Base-by-base conservation (phyloP, 2,888 invertebrate species). In the Limulus polyphemus region DNA sequence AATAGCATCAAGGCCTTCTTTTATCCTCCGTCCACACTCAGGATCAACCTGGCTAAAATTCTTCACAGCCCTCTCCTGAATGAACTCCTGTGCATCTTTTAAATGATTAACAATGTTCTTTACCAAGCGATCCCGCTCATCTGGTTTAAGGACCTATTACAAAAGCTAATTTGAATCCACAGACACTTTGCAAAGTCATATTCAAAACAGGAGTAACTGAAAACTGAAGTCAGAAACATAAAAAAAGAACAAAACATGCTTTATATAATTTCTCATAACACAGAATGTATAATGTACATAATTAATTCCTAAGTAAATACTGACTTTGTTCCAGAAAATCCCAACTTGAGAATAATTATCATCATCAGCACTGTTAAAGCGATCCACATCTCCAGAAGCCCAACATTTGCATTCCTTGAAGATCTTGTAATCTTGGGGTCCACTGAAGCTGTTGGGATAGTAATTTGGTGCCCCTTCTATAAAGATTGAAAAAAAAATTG, bases 381-480 rank as follows among this genome's bases (percentile, higher is more conserved):
- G 84, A 70, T 83, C 83, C 13, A 90, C 84, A 73, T 93, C 90
- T 0, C 91, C 94, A 60, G 81, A 78, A 1, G 84, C 73, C 55
- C 81, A 79, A 2, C 83, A 81, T 50, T 81, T 77, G 69, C 81
- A 81, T 1, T 85, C 86, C 4, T 83, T 79, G 1, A 83, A 81
- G 71, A 84, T 83, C 67, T 83, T 83, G 60, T 74, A 70, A 68
- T 84, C 82, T 49, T 70, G 64, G 0, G 95, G 93, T 0, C 97
- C 97, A 65, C 83, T 81, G 78, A 95, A 98, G 67, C 94, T 94
- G 80, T 98, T 98, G 0, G 98, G 98, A 80, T 84, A 93, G 76
- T 98, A 98, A 77, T 97, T 97, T 7, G 97, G 97, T 7, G 88
- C 87, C 46, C 87, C 88, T 64, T 68, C 77, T 77, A 69, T n/a